These are phyloP conservation scores for Zele albiditarsus DNA, from an alignment of 2,888 invertebrate species.

Conservation along the genomic window DNA sequence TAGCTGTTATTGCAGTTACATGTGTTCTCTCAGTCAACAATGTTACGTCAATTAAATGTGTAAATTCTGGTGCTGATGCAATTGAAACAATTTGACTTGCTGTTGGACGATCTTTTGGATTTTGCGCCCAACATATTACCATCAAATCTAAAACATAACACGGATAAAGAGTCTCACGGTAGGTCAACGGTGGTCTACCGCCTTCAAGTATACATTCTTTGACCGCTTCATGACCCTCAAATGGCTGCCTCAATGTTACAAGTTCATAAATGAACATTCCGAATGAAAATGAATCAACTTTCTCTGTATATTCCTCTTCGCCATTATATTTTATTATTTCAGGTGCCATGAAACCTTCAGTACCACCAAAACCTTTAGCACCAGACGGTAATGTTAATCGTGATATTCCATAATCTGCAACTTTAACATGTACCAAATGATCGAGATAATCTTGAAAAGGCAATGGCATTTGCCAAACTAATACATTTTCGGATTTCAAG, in stretches of 20 bases:
- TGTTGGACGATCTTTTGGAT: conserved; percentile 89
- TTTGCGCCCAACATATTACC: conserved; percentile 96
- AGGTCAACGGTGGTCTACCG: conserved; percentile 90
- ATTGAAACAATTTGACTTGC: conserved; percentile 96
- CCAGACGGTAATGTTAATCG: conserved; percentile 91
- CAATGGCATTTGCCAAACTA: conserved; percentile 97
- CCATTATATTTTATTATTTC: conserved; percentile 99
- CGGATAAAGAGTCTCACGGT: conserved; percentile 88
- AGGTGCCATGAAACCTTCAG: conserved; percentile 99
- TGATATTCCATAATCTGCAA: conserved; percentile 98
- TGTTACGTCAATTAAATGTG: conserved; percentile 87
- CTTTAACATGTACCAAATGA: conserved; percentile 87
- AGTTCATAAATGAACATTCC: conserved; percentile 99
- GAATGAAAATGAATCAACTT: conserved; percentile 99
- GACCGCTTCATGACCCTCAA: conserved; percentile 96
- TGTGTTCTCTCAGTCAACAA: conserved; percentile 81
- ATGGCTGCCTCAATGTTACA: conserved; percentile 92
- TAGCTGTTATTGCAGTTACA: conserved; percentile 76
- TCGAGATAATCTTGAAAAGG: conserved; percentile 82
- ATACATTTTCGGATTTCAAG: conserved; percentile 96
- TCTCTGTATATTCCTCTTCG: conserved; percentile 98
- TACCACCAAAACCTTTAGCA: conserved; percentile 98
- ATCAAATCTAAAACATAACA: conserved; percentile 94
- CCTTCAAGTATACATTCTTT: conserved; percentile 98
- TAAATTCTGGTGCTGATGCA: conserved; percentile 93